Evolutionary conservation across 2,113 vertebrate genomes (phyloP), one percentile per base, ranked within the genome.

Genomic region (Brachirus orientalis): DNA sequence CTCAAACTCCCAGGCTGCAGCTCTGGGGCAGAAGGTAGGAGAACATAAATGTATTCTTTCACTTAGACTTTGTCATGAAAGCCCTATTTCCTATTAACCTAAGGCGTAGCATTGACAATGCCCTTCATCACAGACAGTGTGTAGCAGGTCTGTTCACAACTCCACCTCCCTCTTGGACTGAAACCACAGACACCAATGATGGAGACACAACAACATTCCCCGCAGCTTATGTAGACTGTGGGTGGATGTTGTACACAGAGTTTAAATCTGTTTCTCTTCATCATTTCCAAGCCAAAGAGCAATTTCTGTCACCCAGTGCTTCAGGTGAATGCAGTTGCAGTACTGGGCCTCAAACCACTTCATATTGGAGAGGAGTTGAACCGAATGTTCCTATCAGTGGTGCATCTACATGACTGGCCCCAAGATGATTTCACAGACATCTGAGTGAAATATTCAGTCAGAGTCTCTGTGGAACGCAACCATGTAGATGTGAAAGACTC

Each of bases 41-140:
- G 88, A 94, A 82, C 79, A 73, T 11, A 90, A 94, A 20, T 95
- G 92, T 0, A 79, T 94, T 17, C 91, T 95, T 0, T 96, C 95
- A 0, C 77, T 95, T 43, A 3, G 95, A 97, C 63, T 90, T 96
- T 57, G 93, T 92, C 73, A 92, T 95, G 85, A 77, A 86, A 10
- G 95, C 96, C 0, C 95, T 91, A 0, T 97, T 96, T 16, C 96
- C 96, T 57, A 94, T 96, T 47, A 94, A 95, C 87, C 90, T 97
- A 59, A 94, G 95, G 55, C 92, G 90, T 53, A 95, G 95, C 89
- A 95, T 95, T 37, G 94, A 97, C 40, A 91, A 93, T 0, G 94
- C 95, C 0, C 93, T 96, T 48, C 92, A 94, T 84, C 89, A 93
- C 0, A 92, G 92, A 41, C 94, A 95, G 67, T 72, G 95, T n/a